Evolutionary conservation across 2,113 vertebrate species (phyloP), one percentile per base, ranked within the genome.

Genomic region (Nansenia antarctica): DNA sequence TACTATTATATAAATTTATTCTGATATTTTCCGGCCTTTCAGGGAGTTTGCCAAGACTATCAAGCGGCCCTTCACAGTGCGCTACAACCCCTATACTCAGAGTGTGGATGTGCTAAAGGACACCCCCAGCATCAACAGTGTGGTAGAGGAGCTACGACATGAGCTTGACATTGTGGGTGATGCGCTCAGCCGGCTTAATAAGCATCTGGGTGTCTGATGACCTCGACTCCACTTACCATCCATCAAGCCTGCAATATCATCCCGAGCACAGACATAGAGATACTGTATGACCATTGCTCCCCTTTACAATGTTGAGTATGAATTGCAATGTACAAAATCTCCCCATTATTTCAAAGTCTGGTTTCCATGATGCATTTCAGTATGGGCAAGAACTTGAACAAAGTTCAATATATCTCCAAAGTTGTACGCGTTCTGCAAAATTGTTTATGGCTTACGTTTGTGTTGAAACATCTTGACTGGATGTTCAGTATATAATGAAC

Each of bases 11-110:
- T n/a, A n/a, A 18, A n/a, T 18, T 18, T n/a, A 47, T 47, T 18
- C 7, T 30, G 1, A 31, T 11, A 18, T 27, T 18, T 27, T 14
- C 66, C 3, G 35, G 63, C 18, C 64, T 75, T 80, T 73, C n/a
- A 99, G 98, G 87, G 98, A 99, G 85, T 99, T 99, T 89, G 94
- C 96, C 66, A 98, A 98, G 92, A 98, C 95, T 72, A 96, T 99
- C 77, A 97, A 94, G 86, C 95, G 96, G 14, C 96, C 96, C 0
- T 99, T 99, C 88, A 95, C 94, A 0, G 91, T 99, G 77, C 95
- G 94, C 70, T 99, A 99, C 87, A 98, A 98, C 68, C 95, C 98
- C 0, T 99, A 98, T 47, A 98, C 96, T 20, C 98, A 96, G 82
- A 98, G 95, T 0, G 85, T 99, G 82, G 96, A 98, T 42, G 81